phyloP scores from a whole-genome alignment of 2,888 invertebrate genomes.

The Hypsopygia costalis region DNA sequence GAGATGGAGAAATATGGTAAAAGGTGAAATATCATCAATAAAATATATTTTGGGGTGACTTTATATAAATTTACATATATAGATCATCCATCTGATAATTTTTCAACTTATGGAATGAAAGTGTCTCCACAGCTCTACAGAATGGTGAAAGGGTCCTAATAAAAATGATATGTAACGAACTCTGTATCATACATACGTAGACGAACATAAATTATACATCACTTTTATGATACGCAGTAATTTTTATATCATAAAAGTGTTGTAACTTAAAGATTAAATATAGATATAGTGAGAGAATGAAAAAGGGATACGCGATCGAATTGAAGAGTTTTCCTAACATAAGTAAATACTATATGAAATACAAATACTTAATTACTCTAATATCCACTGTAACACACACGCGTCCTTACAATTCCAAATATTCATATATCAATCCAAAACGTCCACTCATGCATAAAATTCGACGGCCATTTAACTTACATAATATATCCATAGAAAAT shows the following conservation, averaged over 20 bases:
- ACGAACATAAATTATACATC: conserved; percentile 11
- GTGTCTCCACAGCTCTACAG: conserved; percentile 13
- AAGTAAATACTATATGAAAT: conserved; percentile 12
- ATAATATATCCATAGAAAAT: background rate
- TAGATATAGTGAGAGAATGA: background rate
- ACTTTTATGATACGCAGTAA: conserved; percentile 11
- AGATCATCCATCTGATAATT: background rate
- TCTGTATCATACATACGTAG: conserved; percentile 29
- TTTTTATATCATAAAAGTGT: background rate
- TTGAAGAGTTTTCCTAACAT: conserved; percentile 11
- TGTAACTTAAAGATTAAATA: background rate
- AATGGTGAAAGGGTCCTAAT: conserved; percentile 36
- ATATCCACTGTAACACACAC: conserved; percentile 12
- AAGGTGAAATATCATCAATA: no score
- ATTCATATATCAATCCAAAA: background rate
- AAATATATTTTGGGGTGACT: no score
- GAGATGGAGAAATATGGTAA: conserved; percentile 5
- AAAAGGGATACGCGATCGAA: conserved; percentile 4
- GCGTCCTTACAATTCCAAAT: background rate
- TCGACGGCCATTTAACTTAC: background rate
- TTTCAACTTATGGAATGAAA: background rate
- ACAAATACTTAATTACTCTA: conserved; percentile 12
- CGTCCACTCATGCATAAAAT: background rate
- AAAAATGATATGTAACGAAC: conserved; percentile 65
- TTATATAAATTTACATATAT: no score